Base-by-base conservation (phyloP, 2,797 vertebrate species). In the Malacoctenus gilli region DNA sequence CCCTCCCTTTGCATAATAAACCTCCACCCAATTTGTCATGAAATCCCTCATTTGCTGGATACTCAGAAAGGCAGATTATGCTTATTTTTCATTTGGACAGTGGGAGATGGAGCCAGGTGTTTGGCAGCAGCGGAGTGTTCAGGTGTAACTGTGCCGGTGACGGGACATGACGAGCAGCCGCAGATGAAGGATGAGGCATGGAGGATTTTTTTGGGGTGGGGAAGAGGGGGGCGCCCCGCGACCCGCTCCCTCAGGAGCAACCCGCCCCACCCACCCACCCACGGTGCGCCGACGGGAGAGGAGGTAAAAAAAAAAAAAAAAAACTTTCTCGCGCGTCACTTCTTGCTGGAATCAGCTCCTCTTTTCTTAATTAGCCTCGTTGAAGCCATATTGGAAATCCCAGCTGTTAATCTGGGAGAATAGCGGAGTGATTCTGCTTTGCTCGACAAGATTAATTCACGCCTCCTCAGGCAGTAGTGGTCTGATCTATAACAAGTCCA, bases 21-120 rank as follows among this genome's bases (percentile, higher is more conserved):
- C 77, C 87, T 80, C 91, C 91, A 94, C 90, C 94, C 93, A 95
- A 97, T 99, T 96, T 98, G 95, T 99, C 96, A 98, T 95, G 93
- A 95, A 95, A 93, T 94, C 95, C 94, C 96, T 97, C 95, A 97
- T 98, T 98, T 97, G 95, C 95, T 93, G 92, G 95, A 95, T 95
- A 94, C 95, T 95, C 94, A 93, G 94, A 90, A 95, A 95, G 95
- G 94, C 93, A 96, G 95, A 98, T 97, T 96, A 97, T 96, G 95
- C 96, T 96, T 97, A 99, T 98, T 97, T 98, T 98, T 99, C 97
- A 98, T 98, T 95, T 95, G 95, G 96, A 98, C 97, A 97, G 95
- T 93, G 93, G 93, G 94, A 96, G 94, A 94, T 93, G 93, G 94
- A 94, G 96, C 96, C 96, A 99, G 97, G 97, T 99, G 97, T 98